Conservation (phyloP, 2,113 vertebrate species). For the Platichthys stellatus region DNA sequence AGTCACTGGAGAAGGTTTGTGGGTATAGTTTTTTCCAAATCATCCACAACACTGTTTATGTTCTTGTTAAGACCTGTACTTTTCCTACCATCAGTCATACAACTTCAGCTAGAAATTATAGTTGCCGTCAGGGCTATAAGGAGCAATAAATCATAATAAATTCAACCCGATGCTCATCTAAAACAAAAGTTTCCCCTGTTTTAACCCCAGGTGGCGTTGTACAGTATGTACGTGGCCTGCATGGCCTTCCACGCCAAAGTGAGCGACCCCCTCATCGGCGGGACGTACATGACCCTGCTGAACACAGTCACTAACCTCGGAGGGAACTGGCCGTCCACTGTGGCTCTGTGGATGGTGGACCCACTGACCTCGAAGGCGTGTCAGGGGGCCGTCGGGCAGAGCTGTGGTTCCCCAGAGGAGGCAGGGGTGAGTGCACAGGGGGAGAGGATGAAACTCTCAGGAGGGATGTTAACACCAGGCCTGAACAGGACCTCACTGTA, state of each 20-base stretch:
- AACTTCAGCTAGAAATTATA: neutral
- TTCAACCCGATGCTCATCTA: neutral
- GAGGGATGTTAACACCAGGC: too few relatives aligned
- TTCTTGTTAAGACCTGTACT: too few relatives aligned
- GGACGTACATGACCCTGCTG: conserved; percentile 98
- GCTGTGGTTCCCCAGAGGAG: conserved; percentile 83
- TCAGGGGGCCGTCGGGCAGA: conserved; percentile 83
- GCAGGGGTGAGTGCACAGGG: conserved; percentile 82
- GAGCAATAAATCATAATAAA: neutral
- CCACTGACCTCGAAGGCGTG: conserved; percentile 94
- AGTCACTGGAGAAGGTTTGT: too few relatives aligned
- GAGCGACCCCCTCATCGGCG: conserved; percentile 96
- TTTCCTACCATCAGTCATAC: neutral
- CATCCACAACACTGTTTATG: too few relatives aligned
- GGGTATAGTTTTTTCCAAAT: too few relatives aligned
- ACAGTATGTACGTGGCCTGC: conserved; percentile 97
- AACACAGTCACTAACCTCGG: conserved; percentile 97
- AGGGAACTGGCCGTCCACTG: conserved; percentile 95
- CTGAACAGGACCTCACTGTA: too few relatives aligned
- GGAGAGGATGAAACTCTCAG: neutral
- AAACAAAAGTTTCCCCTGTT: neutral
- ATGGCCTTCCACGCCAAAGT: conserved; percentile 99
- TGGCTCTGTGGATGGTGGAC: conserved; percentile 96
- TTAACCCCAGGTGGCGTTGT: conserved; percentile 87
- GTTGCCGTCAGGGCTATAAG: neutral